Evolutionary conservation across 2,797 vertebrate species (phyloP).

Genomic region (Neopelma chrysocephalum): DNA sequence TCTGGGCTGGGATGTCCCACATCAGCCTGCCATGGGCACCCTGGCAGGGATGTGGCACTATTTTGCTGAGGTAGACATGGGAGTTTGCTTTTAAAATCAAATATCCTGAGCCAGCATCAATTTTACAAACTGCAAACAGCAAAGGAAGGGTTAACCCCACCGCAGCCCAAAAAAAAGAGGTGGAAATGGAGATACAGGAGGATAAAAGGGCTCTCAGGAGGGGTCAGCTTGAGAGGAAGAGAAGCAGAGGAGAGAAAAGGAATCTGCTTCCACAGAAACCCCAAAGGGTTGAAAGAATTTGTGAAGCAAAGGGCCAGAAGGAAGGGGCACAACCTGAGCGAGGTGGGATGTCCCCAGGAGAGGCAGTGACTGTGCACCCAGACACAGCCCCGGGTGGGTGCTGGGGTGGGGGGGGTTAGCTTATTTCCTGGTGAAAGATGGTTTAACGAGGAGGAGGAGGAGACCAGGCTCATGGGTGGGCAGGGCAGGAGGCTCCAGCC

Average conservation of each 20-base stretch:
- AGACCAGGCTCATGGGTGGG: too few relatives aligned
- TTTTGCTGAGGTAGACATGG: fast-evolving
- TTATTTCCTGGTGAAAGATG: background rate
- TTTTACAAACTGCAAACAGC: background rate
- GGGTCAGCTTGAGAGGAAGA: conserved; percentile 9
- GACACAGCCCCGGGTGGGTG: background rate
- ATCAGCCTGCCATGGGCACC: background rate
- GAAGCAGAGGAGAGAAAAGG: background rate
- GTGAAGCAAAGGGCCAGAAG: background rate
- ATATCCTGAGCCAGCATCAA: background rate
- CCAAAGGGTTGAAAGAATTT: background rate
- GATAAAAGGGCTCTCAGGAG: conserved; percentile 26
- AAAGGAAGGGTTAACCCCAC: background rate
- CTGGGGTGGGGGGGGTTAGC: background rate
- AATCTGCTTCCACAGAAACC: conserved; percentile 13
- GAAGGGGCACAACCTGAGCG: background rate
- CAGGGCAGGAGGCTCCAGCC: background rate
- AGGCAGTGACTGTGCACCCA: background rate
- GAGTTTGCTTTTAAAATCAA: background rate
- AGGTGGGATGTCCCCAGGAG: background rate
- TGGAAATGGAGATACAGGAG: conserved; percentile 5
- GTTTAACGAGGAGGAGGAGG: background rate
- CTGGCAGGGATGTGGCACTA: fast-evolving
- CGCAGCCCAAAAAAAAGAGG: background rate
- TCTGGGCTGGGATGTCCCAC: background rate